Evolutionary conservation across 2,888 invertebrate species (phyloP).

Genomic region (Gymnosoma rotundatum): DNA sequence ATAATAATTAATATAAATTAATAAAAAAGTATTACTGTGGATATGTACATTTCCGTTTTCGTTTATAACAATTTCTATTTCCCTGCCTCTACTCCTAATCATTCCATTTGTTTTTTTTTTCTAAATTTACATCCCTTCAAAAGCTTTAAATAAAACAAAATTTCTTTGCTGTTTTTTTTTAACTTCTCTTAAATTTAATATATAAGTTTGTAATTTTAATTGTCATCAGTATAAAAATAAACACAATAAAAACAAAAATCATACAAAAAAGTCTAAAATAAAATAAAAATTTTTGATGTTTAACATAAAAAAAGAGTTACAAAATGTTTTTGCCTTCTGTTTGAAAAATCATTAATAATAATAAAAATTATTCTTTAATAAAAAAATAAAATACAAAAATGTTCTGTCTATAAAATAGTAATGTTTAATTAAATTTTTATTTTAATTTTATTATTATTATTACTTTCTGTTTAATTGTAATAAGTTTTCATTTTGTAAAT

Average conservation of each 20-base stretch:
- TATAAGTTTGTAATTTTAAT: conserved; percentile 64
- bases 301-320: neutral
- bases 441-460: conserved; percentile 36
- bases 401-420: conserved; percentile 43
- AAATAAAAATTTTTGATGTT: neutral
- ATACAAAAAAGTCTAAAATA: conserved; percentile 43
- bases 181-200: conserved; percentile 7
- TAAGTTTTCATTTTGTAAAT: conserved; percentile 63
- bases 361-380: conserved; percentile 6
- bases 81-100: neutral
- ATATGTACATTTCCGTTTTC: conserved; percentile 28
- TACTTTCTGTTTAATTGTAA: conserved; percentile 49
- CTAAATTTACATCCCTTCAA: no score
- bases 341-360: neutral
- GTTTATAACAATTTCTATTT: neutral
- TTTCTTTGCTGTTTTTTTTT: neutral
- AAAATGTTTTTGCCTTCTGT: no score
- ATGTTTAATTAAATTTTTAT: conserved; percentile 43
- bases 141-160: neutral
- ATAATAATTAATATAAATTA: neutral
- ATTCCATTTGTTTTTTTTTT: no score
- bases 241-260: conserved; percentile 14
- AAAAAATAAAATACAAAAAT: conserved; percentile 17
- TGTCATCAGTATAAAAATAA: conserved; percentile 50
- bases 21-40: conserved; percentile 49